Evolutionary conservation across 2,113 vertebrate species (phyloP), one percentile per base, ranked within the genome.

Genomic region (Eulemur rufifrons): DNA sequence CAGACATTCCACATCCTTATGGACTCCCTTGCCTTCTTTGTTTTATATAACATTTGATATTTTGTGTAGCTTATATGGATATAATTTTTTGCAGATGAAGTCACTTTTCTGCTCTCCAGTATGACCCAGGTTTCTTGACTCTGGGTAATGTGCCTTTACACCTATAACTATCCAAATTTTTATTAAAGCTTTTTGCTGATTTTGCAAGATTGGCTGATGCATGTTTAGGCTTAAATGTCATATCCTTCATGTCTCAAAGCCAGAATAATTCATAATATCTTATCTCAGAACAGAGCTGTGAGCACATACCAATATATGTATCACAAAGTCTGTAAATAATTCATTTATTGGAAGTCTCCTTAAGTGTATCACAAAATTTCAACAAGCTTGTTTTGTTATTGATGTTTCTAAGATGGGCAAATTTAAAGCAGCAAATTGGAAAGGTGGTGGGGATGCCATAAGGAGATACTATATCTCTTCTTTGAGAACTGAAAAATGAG

Each of bases 91-190:
- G 29, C 34, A 71, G 4, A 14, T 47, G 37, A 23, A 71, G 18
- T 86, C 82, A 83, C 21, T 86, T 4, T 77, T 86, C 59, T 63
- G 11, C 59, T 61, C 21, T 50, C 8, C 52, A 42, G 0, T 91
- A 2, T 73, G 32, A 87, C 77, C 39, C 45, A 78, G 18, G 15
- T 82, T 59, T 78, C 64, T 73, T 88, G 25, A 68, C 39, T 88
- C 89, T 68, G 34, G 25, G 15, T 61, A 90, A 74, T 66, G 27
- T 42, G 4, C 47, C 86, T 89, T 52, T 32, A 82, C 15, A 91
- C 66, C 52, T 82, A 14, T 86, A 84, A 69, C 52, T 89, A 50
- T 59, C 50, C 87, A 83, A 87, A 93, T 87, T 71, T 92, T 90
- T 86, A 82, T 8, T 94, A 59, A 90, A 90, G n/a, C 34, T 37